Percentiles rank a stretch among this genome's conserved stretches.
Evolutionary conservation across 2,113 vertebrate species (phyloP).

Genomic region (Leucosticte australis): DNA sequence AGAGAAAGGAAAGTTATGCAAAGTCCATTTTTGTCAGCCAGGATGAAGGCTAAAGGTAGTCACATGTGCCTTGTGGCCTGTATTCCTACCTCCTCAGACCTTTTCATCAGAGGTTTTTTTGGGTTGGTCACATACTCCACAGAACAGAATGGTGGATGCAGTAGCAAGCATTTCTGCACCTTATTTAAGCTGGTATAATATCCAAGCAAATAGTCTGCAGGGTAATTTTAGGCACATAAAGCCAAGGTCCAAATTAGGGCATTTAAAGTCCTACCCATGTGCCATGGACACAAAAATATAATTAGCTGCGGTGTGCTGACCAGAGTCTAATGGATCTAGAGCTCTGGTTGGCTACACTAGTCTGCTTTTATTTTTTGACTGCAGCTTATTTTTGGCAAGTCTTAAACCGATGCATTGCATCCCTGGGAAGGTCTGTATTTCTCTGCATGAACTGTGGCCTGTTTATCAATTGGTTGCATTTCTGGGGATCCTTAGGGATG

Average conservation of each 20-base stretch:
- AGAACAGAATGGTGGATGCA: not conserved
- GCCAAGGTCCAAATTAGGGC: not conserved
- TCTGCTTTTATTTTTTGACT: conserved; percentile 16
- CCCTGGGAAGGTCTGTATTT: not conserved
- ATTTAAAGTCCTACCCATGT: not conserved
- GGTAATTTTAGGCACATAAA: not conserved
- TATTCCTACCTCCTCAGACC: not conserved
- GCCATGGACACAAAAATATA: not conserved
- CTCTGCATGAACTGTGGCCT: not conserved
- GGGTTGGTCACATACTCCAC: not conserved
- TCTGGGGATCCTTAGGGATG: conserved; percentile 34
- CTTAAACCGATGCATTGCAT: not conserved
- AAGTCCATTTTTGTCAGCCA: not conserved
- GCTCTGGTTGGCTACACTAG: not conserved
- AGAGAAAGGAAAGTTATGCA: not conserved
- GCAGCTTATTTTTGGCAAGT: conserved; percentile 9
- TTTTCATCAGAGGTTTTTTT: not conserved
- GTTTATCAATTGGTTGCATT: not conserved
- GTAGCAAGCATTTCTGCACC: not conserved
- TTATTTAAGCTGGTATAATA: not conserved
- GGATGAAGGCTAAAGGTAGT: not conserved
- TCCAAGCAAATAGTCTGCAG: not conserved
- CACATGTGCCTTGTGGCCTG: not conserved
- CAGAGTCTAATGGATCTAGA: not conserved
- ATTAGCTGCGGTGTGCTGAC: not conserved